Evolutionary conservation across 2,888 invertebrate genomes (phyloP).

Genomic region (Griposia aprilina): DNA sequence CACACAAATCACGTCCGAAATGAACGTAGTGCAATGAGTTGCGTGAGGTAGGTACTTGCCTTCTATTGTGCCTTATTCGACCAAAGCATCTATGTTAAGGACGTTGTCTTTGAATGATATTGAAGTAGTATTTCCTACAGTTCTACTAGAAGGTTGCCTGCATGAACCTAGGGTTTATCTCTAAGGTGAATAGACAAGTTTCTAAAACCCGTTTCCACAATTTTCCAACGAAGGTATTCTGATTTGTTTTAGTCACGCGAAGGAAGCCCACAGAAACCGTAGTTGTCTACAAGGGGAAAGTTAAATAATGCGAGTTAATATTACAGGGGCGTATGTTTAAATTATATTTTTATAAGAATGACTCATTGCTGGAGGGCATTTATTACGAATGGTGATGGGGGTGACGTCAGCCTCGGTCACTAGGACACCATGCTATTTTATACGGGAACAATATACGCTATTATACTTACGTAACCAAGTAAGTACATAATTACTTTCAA

Average conservation of each 20-base stretch:
- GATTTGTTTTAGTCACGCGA: constrained; percentile 65
- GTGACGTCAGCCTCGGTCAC: constrained; percentile 65
- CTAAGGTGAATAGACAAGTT: constrained; percentile 44
- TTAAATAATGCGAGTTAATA: constrained; percentile 54
- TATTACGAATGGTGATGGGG: constrained; percentile 46
- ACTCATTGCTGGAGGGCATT: constrained; percentile 60
- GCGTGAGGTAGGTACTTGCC: constrained; percentile 1
- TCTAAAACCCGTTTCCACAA: constrained; percentile 48
- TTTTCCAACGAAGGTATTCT: constrained; percentile 54
- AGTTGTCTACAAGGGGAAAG: constrained; percentile 52
- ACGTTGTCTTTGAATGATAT: constrained; percentile 33
- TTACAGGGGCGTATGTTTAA: constrained; percentile 35
- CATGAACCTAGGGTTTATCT: constrained; percentile 14
- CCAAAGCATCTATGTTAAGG: constrained; percentile 41
- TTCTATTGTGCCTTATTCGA: constrained; percentile 64
- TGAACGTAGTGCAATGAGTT: constrained; percentile 50
- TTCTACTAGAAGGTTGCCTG: background rate
- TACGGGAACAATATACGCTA: constrained; percentile 23
- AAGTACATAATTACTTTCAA: background rate
- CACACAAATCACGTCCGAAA: constrained; percentile 62
- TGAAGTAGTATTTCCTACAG: constrained; percentile 1
- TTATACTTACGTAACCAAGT: constrained; percentile 23
- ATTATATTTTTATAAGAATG: constrained; percentile 59
- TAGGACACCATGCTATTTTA: constrained; percentile 51
- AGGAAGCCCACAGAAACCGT: constrained; percentile 43